Evolutionary conservation across 2,113 vertebrate species (phyloP).

Genomic region (Tricholaema leucomelas): DNA sequence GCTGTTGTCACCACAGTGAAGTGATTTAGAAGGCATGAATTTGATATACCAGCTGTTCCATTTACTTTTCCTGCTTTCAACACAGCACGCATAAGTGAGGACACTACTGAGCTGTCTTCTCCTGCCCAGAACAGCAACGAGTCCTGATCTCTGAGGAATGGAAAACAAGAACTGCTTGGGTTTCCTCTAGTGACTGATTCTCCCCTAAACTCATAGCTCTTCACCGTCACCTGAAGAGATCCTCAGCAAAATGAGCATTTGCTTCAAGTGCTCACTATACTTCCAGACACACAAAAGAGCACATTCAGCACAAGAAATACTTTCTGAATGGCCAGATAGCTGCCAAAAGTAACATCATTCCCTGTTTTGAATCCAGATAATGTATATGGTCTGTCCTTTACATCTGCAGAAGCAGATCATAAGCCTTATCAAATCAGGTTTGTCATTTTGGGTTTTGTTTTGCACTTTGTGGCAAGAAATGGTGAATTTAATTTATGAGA

Average conservation of each 20-base stretch:
- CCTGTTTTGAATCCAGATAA: neutral
- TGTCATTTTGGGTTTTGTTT: neutral
- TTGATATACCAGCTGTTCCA: slow-evolving; percentile 62
- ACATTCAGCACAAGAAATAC: neutral
- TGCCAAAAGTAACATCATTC: neutral
- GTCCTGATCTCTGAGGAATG: neutral
- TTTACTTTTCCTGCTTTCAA: slow-evolving; percentile 48
- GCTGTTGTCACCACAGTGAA: slow-evolving; percentile 58
- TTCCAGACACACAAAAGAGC: neutral
- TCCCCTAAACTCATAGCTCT: neutral
- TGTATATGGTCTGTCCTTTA: neutral
- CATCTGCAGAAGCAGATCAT: neutral
- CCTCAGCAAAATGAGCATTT: neutral
- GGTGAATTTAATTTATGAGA: neutral
- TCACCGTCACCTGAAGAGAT: neutral
- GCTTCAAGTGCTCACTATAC: neutral
- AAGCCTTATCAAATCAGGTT: neutral
- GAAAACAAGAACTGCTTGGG: neutral
- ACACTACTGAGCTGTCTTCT: slow-evolving; percentile 50
- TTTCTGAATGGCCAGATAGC: neutral
- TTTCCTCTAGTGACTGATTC: neutral
- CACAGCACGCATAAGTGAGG: neutral
- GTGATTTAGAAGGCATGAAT: slow-evolving; percentile 68
- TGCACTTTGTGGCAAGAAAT: neutral
- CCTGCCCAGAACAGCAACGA: neutral